These are phyloP conservation scores for Drosophila melanica DNA, from an alignment of 1,140 invertebrate genomes.

Conservation along the genomic window DNA sequence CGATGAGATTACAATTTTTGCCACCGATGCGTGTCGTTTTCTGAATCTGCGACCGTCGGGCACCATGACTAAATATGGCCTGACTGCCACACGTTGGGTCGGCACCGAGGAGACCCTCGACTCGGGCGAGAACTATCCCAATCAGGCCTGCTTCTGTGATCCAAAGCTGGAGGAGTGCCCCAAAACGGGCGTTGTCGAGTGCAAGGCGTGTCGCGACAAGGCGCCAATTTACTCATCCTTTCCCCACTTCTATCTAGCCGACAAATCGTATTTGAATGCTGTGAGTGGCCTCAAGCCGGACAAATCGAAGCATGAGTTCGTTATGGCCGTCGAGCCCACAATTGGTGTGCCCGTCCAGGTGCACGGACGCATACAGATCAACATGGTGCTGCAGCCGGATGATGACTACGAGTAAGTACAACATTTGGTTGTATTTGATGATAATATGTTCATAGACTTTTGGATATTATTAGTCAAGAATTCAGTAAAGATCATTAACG, in stretches of 20 bases:
- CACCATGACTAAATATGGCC: constrained; percentile 77
- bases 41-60: constrained; percentile 81
- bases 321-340: constrained; percentile 89
- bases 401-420: constrained; percentile 85
- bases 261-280: constrained; percentile 87
- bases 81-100: constrained; percentile 87
- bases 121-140: constrained; percentile 88
- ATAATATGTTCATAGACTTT: too few relatives aligned
- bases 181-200: constrained; percentile 87
- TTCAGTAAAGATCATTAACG: too few relatives aligned
- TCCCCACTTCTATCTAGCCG: constrained; percentile 94
- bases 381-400: constrained; percentile 87
- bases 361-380: constrained; percentile 89
- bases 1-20: constrained; percentile 87
- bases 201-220: constrained; percentile 88
- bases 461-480: too few relatives aligned
- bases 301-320: constrained; percentile 88
- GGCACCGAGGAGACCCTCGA: constrained; percentile 87
- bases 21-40: constrained; percentile 89
- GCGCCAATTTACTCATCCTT: constrained; percentile 92
- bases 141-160: constrained; percentile 86
- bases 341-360: constrained; percentile 89
- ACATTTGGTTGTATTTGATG: too few relatives aligned
- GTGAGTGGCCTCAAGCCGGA: constrained; percentile 90
- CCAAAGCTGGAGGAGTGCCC: constrained; percentile 83